Percentiles rank a stretch among this genome's conserved stretches.
Conservation (phyloP, 2,797 vertebrate genomes). For the Acanthiza pusilla region DNA sequence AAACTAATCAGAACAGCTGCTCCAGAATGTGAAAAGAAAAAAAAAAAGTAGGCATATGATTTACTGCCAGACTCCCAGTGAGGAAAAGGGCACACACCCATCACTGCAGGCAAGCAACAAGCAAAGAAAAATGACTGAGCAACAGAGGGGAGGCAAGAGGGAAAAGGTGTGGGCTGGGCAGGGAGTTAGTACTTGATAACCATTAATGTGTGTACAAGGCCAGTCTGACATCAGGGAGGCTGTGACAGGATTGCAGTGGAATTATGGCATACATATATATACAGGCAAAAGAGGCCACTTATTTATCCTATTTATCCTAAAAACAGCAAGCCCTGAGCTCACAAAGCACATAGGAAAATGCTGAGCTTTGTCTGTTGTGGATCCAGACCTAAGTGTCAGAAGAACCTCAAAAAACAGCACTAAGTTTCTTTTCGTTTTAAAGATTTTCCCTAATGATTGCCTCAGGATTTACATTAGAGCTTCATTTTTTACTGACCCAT, state of each 20-base stretch:
- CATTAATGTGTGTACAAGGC: neutral
- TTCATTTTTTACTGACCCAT: neutral
- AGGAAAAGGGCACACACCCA: conserved; percentile 12
- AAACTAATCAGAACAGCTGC: conserved; percentile 19
- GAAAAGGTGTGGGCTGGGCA: neutral
- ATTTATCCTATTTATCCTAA: neutral
- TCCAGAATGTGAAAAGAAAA: neutral
- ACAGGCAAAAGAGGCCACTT: neutral
- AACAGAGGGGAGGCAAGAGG: neutral
- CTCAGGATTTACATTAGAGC: neutral
- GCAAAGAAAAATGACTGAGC: conserved; percentile 13
- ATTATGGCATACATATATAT: neutral
- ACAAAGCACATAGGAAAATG: rapidly evolving
- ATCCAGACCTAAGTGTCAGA: neutral
- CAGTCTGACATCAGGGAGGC: neutral
- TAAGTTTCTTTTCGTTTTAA: neutral
- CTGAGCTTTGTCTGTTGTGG: neutral
- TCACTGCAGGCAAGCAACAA: neutral
- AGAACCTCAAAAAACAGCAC: neutral
- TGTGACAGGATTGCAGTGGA: neutral
- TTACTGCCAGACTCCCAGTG: conserved; percentile 2
- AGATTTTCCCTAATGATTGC: neutral
- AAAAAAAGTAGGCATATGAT: neutral
- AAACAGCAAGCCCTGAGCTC: neutral
- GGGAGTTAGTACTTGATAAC: neutral